phyloP scores from a whole-genome alignment of 2,797 vertebrate species.

The Propithecus perrieri region DNA sequence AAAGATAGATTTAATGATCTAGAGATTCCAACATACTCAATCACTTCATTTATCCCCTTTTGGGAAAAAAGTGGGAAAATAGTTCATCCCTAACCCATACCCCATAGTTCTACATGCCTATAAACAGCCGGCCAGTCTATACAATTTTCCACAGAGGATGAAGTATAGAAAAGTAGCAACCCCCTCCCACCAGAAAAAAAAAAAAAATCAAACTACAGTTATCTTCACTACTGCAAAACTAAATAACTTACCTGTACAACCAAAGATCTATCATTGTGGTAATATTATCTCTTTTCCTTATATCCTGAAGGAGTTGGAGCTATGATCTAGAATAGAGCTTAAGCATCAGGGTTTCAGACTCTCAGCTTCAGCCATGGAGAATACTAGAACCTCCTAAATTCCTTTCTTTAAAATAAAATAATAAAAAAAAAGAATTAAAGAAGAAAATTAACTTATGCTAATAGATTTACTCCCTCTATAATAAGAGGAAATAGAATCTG shows the following conservation, averaged over 20 bases:
- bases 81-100: constrained; percentile 12
- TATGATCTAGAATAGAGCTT: constrained; percentile 76
- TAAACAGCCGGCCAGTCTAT: background rate
- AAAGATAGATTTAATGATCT: background rate
- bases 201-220: background rate
- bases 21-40: background rate
- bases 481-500: constrained; percentile 14
- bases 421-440: constrained; percentile 68
- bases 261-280: constrained; percentile 79
- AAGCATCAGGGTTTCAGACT: constrained; percentile 71
- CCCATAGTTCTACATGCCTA: background rate
- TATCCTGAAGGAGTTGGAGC: constrained; percentile 72
- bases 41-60: background rate
- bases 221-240: constrained; percentile 68
- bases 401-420: constrained; percentile 76
- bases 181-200: background rate
- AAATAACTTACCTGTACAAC: constrained; percentile 77
- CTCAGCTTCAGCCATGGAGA: constrained; percentile 76
- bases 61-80: background rate
- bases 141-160: background rate
- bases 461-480: constrained; percentile 13
- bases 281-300: constrained; percentile 71
- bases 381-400: constrained; percentile 74
- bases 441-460: constrained; percentile 64
- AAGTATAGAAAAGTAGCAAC: constrained; percentile 25